Percentiles rank a stretch among this genome's conserved stretches.
phyloP scores from a whole-genome alignment of 2,113 vertebrate genomes.

The Anoplopoma fimbria region DNA sequence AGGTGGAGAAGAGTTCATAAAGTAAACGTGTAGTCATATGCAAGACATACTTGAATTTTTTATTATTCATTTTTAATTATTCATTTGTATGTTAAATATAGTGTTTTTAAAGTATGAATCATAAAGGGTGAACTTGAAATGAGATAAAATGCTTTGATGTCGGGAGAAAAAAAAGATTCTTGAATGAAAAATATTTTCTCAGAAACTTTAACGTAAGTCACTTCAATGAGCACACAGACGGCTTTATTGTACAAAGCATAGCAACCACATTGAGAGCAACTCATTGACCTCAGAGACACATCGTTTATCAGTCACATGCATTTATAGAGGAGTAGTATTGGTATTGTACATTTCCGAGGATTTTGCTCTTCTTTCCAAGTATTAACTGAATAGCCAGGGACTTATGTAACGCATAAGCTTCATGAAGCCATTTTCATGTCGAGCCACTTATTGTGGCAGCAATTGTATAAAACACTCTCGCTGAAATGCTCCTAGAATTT shows the following conservation, averaged over 20 bases:
- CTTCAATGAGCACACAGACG: conserved; percentile 5
- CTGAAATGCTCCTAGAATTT: conserved; percentile 41
- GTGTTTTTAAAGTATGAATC: background rate
- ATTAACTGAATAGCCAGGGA: conserved; percentile 18
- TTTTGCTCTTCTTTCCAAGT: conserved; percentile 11
- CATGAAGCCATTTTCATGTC: conserved; percentile 44
- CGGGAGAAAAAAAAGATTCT: background rate
- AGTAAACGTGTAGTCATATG: background rate
- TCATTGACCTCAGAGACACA: conserved; percentile 40
- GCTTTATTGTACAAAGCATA: conserved; percentile 4
- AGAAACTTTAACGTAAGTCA: conserved; percentile 10
- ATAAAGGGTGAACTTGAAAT: background rate
- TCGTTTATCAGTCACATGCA: conserved; percentile 29
- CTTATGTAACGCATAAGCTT: conserved; percentile 9
- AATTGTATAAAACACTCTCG: conserved; percentile 24
- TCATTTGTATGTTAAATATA: background rate
- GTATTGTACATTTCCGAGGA: conserved; percentile 21
- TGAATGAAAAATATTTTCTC: background rate
- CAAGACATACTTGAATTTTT: no score
- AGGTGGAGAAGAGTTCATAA: no score
- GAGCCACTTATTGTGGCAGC: conserved; percentile 47
- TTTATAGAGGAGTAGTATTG: background rate
- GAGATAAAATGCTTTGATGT: background rate
- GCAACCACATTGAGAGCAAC: conserved; percentile 21
- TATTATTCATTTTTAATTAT: no score